Conservation (phyloP, 2,113 vertebrate genomes). For the Cheirogaleus medius region DNA sequence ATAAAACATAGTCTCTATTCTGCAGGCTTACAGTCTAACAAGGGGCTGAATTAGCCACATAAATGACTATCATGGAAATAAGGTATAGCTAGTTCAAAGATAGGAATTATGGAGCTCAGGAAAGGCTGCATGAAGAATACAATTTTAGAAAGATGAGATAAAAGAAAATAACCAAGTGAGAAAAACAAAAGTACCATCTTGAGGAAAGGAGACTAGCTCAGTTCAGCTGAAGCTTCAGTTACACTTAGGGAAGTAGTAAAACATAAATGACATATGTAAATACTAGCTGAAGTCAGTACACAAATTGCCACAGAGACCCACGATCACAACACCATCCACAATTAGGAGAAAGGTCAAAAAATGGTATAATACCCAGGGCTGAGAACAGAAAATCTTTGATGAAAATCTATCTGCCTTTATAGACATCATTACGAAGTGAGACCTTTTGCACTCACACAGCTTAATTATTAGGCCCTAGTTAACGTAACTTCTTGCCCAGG, state of each 20-base stretch:
- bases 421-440: not conserved
- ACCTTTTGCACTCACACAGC: not conserved
- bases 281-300: not conserved
- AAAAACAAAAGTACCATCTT: not conserved
- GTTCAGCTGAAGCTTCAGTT: not conserved
- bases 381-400: not conserved
- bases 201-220: not conserved
- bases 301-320: not conserved
- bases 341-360: not conserved
- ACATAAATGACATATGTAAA: not conserved
- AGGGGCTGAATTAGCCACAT: not conserved
- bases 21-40: not conserved
- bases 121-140: not conserved
- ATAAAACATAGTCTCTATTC: not conserved
- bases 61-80: slow-evolving; percentile 16
- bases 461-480: not conserved
- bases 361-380: not conserved
- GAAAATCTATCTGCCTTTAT: not conserved
- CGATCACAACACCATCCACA: not conserved
- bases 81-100: not conserved
- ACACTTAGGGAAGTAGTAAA: not conserved
- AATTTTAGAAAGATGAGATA: slow-evolving; percentile 6
- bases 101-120: not conserved
- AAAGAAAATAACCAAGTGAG: not conserved
- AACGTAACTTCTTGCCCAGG: not conserved